phyloP scores from a whole-genome alignment of 2,888 invertebrate species.

The Diadegma fenestrale region DNA sequence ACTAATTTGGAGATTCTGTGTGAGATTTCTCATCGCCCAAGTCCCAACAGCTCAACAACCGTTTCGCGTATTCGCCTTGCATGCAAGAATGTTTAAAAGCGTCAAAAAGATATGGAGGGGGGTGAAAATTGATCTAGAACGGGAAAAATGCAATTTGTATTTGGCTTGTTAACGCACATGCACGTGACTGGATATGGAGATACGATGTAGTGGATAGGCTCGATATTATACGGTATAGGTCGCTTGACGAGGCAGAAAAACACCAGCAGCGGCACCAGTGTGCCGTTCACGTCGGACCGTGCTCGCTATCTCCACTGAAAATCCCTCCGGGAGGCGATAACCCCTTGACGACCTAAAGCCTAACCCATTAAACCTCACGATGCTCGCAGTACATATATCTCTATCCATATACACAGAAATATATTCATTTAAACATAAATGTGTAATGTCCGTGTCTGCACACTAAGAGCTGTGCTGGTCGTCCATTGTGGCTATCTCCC shows the following conservation, averaged over 20 bases:
- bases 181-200: constrained; percentile 25
- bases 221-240: constrained; percentile 28
- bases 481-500: constrained; percentile 77
- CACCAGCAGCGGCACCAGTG: constrained; percentile 51
- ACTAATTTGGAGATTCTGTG: background rate
- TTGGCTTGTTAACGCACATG: constrained; percentile 11
- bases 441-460: constrained; percentile 43
- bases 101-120: background rate
- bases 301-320: constrained; percentile 81
- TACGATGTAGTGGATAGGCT: constrained; percentile 18
- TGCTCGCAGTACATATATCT: constrained; percentile 35
- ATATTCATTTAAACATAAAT: background rate
- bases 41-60: background rate
- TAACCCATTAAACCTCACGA: constrained; percentile 81
- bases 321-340: constrained; percentile 83
- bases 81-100: background rate
- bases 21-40: background rate
- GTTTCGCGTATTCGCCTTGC: background rate
- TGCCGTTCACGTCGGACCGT: constrained; percentile 52
- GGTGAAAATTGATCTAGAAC: background rate
- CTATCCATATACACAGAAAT: background rate
- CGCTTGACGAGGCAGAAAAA: constrained; percentile 26
- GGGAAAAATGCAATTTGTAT: constrained; percentile 21
- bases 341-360: constrained; percentile 81
- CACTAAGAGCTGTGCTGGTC: constrained; percentile 38